Evolutionary conservation across 2,113 vertebrate species (phyloP), one percentile per base, ranked within the genome.

Genomic region (Otocyon megalotis): DNA sequence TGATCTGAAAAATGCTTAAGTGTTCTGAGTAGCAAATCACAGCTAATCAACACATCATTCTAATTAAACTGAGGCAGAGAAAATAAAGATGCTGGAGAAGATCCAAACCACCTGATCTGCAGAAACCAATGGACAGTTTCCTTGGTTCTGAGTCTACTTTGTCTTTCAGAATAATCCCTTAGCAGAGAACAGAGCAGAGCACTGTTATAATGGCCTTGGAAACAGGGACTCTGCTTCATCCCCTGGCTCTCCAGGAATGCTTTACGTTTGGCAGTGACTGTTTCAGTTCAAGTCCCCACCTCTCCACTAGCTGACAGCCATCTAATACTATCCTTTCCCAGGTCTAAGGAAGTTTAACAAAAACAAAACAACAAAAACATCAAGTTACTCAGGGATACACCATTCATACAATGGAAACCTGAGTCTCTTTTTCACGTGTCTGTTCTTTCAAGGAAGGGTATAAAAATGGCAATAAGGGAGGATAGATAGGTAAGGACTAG

Each of bases 351-450:
- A 86, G 48, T 63, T 96, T 32, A 95, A 90, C 48, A 48, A 54
- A 88, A 69, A 56, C 43, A 24, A 83, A 74, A 62, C 16, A 28
- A 86, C 5, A 50, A 50, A 50, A 62, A 22, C 83, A 19, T 58
- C 72, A 96, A 62, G 7, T 80, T 69, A 93, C 22, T 69, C 96
- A 86, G 20, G 20, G 67, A 83, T 50, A 94, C 12, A 58, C 30
- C 87, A 96, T 83, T 94, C 79, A 74, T 48, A 43, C 76, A 81
- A 76, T 26, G 48, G 69, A 97, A 90, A 84, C 58, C 22, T 13
- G 84, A 91, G 56, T 69, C n/a, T 92, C 43, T 43, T 85, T 50
- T 90, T 79, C 81, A 81, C 28, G 9, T 37, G 43, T 43, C 56
- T 53, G 35, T 62, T 95, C 28, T 95, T 91, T 95, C 62, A 89